These are phyloP conservation scores for Nyctibius bracteatus DNA, from an alignment of 2,113 vertebrate genomes.

Conservation along the genomic window DNA sequence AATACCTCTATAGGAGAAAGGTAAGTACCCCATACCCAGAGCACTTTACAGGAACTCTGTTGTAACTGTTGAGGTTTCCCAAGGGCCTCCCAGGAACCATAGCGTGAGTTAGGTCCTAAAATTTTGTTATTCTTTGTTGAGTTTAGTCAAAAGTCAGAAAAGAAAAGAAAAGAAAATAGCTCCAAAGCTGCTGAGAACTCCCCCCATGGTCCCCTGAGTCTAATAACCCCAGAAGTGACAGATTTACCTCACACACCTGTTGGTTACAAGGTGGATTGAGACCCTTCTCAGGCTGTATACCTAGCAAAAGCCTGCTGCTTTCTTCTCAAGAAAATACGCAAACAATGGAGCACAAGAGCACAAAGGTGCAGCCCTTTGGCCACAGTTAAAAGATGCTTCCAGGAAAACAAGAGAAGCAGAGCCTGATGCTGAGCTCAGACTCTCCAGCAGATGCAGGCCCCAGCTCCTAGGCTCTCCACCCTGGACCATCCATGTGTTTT, in stretches of 20 bases:
- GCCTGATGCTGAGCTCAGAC: neutral
- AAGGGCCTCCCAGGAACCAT: neutral
- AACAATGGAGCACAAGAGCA: fast-evolving
- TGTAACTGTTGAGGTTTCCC: neutral
- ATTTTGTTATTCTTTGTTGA: neutral
- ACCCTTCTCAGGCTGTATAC: neutral
- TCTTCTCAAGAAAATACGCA: neutral
- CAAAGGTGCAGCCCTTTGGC: neutral
- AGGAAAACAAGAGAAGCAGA: neutral
- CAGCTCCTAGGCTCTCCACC: neutral
- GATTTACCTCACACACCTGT: fast-evolving
- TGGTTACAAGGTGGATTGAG: neutral
- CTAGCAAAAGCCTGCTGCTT: neutral
- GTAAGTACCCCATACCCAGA: neutral
- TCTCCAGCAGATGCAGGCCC: neutral
- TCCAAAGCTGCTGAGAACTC: neutral
- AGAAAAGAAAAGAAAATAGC: neutral
- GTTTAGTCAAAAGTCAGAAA: neutral
- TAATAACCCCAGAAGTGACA: neutral
- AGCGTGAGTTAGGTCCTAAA: neutral
- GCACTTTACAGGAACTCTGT: neutral
- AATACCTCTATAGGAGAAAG: neutral
- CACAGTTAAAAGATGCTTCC: neutral
- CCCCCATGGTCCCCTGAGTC: neutral
- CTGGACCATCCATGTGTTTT: neutral